These are phyloP conservation scores for Prosopocoilus inquinatus DNA, from an alignment of 2,888 invertebrate genomes.

Conservation along the genomic window DNA sequence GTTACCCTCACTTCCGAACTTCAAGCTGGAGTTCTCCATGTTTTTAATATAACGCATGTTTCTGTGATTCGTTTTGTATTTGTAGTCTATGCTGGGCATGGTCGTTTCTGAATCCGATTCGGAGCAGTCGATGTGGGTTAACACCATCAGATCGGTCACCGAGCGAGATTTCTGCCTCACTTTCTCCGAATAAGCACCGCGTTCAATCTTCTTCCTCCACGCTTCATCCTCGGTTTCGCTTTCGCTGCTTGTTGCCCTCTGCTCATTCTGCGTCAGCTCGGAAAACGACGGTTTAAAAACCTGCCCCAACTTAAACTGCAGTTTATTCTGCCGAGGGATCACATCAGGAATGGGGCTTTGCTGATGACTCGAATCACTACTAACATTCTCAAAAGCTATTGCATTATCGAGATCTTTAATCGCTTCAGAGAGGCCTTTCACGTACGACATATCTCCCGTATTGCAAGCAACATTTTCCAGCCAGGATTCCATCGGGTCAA, in stretches of 20 bases:
- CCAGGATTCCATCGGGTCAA: conserved; percentile 56
- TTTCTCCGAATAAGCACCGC: conserved; percentile 60
- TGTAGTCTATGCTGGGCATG: conserved; percentile 46
- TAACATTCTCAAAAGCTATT: conserved; percentile 60
- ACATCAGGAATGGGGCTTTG: conserved; percentile 55
- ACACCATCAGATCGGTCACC: conserved; percentile 65
- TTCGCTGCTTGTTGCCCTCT: conserved; percentile 50
- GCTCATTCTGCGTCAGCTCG: conserved; percentile 33
- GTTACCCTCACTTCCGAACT: conserved; percentile 59
- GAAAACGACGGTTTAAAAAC: not conserved
- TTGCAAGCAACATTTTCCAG: conserved; percentile 59
- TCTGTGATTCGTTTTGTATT: conserved; percentile 43
- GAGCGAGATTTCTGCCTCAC: conserved; percentile 66
- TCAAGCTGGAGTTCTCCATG: conserved; percentile 42
- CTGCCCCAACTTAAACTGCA: conserved; percentile 47
- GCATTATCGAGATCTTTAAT: conserved; percentile 65
- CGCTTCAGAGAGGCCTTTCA: conserved; percentile 61
- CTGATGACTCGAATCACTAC: conserved; percentile 57
- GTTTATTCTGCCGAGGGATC: conserved; percentile 21
- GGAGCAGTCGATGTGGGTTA: conserved; percentile 64
- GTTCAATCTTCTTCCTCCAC: conserved; percentile 60
- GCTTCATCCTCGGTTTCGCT: conserved; percentile 65
- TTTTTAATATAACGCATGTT: conserved; percentile 45
- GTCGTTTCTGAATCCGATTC: conserved; percentile 59
- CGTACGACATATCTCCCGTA: conserved; percentile 61